Percentiles rank a stretch among this genome's conserved stretches.
Conservation (phyloP, 2,888 invertebrate species). For the Dynastes hyllus region DNA sequence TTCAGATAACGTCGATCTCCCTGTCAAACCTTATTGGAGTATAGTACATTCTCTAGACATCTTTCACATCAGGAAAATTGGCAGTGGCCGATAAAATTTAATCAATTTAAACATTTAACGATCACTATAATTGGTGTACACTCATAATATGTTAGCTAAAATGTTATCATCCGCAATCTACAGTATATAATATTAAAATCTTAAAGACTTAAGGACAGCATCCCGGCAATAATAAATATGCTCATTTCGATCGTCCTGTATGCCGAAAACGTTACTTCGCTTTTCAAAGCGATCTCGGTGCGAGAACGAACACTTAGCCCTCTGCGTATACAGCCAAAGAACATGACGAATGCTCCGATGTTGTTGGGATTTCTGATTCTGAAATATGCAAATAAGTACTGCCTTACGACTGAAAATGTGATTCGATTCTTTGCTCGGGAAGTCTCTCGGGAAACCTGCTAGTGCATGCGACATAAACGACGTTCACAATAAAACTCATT, state of each 20-base stretch:
- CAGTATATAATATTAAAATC: too few relatives aligned
- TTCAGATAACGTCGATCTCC: too few relatives aligned
- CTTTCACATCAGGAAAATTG: too few relatives aligned
- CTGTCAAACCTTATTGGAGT: too few relatives aligned
- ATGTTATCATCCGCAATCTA: too few relatives aligned
- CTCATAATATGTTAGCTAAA: too few relatives aligned
- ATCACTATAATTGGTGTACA: too few relatives aligned
- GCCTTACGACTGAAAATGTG: conserved; percentile 49
- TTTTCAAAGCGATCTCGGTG: neutral
- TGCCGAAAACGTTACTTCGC: neutral
- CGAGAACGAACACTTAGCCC: conserved; percentile 32
- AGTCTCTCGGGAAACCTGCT: conserved; percentile 47
- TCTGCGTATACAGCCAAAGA: conserved; percentile 22
- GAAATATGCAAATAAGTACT: conserved; percentile 53
- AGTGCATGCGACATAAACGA: conserved; percentile 51
- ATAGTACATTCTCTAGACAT: too few relatives aligned
- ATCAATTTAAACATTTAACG: too few relatives aligned
- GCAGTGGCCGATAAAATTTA: too few relatives aligned
- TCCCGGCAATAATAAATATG: too few relatives aligned
- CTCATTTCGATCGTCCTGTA: conserved; percentile 4
- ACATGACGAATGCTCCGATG: conserved; percentile 52
- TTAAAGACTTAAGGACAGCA: too few relatives aligned
- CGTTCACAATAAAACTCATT: conserved; percentile 49
- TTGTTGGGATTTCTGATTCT: conserved; percentile 54
- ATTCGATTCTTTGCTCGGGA: conserved; percentile 51